Base-by-base conservation (phyloP, 1,140 invertebrate species). In the Drosophila nannoptera region DNA sequence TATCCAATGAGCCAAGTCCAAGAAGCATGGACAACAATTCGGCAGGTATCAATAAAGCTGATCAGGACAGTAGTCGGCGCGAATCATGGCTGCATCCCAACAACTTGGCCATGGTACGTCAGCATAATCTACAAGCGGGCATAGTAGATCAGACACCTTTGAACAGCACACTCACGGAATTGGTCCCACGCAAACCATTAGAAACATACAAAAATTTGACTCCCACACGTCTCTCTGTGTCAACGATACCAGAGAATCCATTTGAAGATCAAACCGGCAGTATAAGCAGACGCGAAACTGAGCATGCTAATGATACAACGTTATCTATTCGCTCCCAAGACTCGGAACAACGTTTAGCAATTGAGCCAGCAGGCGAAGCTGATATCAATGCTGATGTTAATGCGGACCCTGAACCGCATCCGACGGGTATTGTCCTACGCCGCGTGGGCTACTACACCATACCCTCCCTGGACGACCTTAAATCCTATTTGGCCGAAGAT, bases 391-490 rank as follows among this genome's bases (percentile, higher is more conserved):
- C 89, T 68, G 50, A 72, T 33, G 54, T 89, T 68, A 46, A 72
- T 33, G 32, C 14, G 0, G 78, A 87, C 88, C 80, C 78, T 38
- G 89, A 90, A 22, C 89, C 92, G 3, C 93, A 94, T 78, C 91
- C 91, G 0, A 92, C 93, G 0, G 93, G 94, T 5, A 92, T 94
- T 4, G 92, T 91, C 11, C 77, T 94, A 2, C 91, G 90, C n/a
- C 91, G 96, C 4, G 91, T 92, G 2, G 96, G 95, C 7, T 98
- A 98, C 90, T 98, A 96, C 89, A 97, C 95, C 0, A 93, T 96
- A 46, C 97, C 97, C 0, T 90, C 93, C 8, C 71, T 97, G 61
- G 93, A 96, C 54, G 95, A 97, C 61, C 91, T 98, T 22, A 90
- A 89, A 9, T 92, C 90, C 1, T 91, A 91, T 69, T 89, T 94